Evolutionary conservation across 2,113 vertebrate genomes (phyloP).

Genomic region (Spea multiplicata): DNA sequence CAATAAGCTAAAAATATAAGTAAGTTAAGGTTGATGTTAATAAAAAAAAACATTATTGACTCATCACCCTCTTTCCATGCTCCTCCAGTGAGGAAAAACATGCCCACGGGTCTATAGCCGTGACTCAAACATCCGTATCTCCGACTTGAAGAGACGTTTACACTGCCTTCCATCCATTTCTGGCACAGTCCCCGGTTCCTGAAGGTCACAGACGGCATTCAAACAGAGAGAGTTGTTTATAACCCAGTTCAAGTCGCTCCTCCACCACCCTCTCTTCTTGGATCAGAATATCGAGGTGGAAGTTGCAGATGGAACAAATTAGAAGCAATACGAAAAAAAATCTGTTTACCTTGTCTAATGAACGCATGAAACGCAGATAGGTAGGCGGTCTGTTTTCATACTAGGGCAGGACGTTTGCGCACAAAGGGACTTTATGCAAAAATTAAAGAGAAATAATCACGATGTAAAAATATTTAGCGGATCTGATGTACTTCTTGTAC

Average conservation of each 20-base stretch:
- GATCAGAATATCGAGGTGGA: neutral
- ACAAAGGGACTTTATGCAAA: neutral
- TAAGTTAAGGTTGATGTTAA: neutral
- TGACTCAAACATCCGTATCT: slow-evolving; percentile 20
- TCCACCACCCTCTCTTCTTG: slow-evolving; percentile 7
- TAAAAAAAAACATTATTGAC: neutral
- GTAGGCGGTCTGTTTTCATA: neutral
- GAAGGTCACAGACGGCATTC: slow-evolving; percentile 14
- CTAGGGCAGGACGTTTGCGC: neutral
- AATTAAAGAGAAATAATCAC: neutral
- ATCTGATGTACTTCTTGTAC: neutral
- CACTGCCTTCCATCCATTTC: neutral
- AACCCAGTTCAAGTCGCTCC: neutral
- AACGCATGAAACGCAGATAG: neutral
- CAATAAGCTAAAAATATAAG: neutral
- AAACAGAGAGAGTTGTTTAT: slow-evolving; percentile 14
- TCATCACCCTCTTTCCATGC: slow-evolving; percentile 23
- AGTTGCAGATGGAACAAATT: slow-evolving; percentile 28
- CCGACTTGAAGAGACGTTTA: neutral
- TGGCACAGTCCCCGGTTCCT: neutral
- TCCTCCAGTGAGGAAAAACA: neutral
- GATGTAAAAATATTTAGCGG: neutral
- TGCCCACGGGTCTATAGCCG: neutral
- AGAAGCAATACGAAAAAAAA: slow-evolving; percentile 1
- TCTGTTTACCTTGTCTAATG: slow-evolving; percentile 20